These are phyloP conservation scores for Petrocephalus sullivani DNA, from an alignment of 2,797 vertebrate genomes.

Conservation along the genomic window DNA sequence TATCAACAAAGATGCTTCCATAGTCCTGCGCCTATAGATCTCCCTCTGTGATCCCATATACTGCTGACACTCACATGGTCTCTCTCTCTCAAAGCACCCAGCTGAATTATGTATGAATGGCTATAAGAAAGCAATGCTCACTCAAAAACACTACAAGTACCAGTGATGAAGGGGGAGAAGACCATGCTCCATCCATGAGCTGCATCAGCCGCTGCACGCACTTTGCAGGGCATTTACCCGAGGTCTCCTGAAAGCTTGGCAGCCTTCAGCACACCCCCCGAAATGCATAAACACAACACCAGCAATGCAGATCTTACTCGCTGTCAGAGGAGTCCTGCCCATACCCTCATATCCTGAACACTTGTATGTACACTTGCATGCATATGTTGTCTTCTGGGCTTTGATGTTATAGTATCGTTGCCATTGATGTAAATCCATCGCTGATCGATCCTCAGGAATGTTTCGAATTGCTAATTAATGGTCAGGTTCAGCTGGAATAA, in stretches of 20 bases:
- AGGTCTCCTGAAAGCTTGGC: not conserved
- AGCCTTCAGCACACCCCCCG: not conserved
- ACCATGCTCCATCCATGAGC: constrained; percentile 59
- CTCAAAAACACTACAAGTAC: constrained; percentile 63
- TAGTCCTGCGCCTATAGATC: constrained; percentile 70
- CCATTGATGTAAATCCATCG: not conserved
- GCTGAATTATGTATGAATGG: constrained; percentile 75
- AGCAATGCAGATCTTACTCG: not conserved
- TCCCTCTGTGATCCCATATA: constrained; percentile 69
- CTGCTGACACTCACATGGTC: constrained; percentile 70
- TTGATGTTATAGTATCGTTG: not conserved
- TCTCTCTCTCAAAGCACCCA: constrained; percentile 63
- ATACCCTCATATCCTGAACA: not conserved
- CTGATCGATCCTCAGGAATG: not conserved
- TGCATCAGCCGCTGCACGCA: constrained; percentile 16
- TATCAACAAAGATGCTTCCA: constrained; percentile 55
- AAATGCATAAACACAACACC: not conserved
- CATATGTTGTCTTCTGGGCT: not conserved
- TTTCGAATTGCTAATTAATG: not conserved
- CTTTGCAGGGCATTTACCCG: not conserved
- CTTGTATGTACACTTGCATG: not conserved
- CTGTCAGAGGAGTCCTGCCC: not conserved
- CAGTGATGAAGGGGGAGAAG: constrained; percentile 26
- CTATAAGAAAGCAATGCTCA: constrained; percentile 58
- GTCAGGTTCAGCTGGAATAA: not conserved